Percentiles rank a stretch among this genome's conserved stretches.
phyloP scores from a whole-genome alignment of 2,113 vertebrate species.

The Platycercus adscitus region DNA sequence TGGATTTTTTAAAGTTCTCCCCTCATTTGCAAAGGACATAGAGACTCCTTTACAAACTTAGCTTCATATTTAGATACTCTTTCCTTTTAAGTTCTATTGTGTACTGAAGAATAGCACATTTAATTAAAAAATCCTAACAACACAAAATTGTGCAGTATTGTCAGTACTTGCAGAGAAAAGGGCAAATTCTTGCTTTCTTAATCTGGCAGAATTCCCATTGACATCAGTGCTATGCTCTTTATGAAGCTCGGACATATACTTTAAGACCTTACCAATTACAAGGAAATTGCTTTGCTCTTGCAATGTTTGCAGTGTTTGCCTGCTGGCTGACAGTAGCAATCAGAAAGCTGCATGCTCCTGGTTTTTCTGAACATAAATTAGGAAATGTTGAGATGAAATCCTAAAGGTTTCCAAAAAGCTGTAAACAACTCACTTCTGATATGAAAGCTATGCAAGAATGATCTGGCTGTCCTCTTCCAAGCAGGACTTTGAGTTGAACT shows the following conservation, averaged over 20 bases:
- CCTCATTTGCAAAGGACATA: not conserved
- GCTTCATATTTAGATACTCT: not conserved
- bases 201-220: not conserved
- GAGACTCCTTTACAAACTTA: not conserved
- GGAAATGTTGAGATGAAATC: not conserved
- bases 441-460: not conserved
- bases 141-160: not conserved
- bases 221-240: not conserved
- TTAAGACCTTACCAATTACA: not conserved
- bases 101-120: not conserved
- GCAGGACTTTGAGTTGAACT: not conserved
- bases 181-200: not conserved
- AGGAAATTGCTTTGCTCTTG: not conserved
- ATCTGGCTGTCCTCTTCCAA: not conserved
- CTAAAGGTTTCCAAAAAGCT: not conserved
- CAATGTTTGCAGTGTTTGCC: not conserved
- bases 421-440: not conserved
- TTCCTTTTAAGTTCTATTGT: not conserved
- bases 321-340: not conserved
- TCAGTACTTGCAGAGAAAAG: not conserved
- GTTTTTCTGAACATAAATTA: not conserved
- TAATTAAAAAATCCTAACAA: constrained; percentile 29
- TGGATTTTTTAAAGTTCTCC: not conserved
- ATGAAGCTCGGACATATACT: not conserved
- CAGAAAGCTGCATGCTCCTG: not conserved